Evolutionary conservation across 2,797 vertebrate genomes (phyloP), one percentile per base, ranked within the genome.

Genomic region (Simalia tracyae): DNA sequence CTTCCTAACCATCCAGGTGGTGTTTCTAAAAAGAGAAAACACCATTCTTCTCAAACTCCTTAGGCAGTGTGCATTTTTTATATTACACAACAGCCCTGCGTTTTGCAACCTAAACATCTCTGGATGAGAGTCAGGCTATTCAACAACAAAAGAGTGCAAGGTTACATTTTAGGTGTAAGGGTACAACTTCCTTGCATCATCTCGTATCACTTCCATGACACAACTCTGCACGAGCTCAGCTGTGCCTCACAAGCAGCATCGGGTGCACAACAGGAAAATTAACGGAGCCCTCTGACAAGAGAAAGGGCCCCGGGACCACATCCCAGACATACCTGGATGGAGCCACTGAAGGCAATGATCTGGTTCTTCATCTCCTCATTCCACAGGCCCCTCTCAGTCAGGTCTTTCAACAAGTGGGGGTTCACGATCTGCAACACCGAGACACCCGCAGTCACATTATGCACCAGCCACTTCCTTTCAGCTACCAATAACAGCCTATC

Each of bases 321-420:
- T 54, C 68, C 24, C 91, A 59, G 31, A 0, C 89, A 0, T 95
- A 99, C 99, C 98, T 99, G 99, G 93, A 99, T 98, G 64, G 99
- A 99, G 54, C 99, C 99, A 0, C 98, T 99, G 94, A 98, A 98
- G 88, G 98, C 97, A 0, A 99, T 99, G 95, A 99, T 98, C 95
- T 99, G 98, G 96, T 99, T 99, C 96, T 99, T 99, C 99, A 99
- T 99, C 91, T 99, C 98, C 96, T 99, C 99, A 0, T 96, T 98
- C 99, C 99, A 99, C 92, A 99, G 97, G 0, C 98, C 98, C 63
- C 96, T 96, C 96, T 99, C 99, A 0, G 99, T 99, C 93, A 99
- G 98, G 96, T 99, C 99, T 95, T 99, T 99, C 95, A 99, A 91
- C 96, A 99, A 96, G 93, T 99, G 99, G 0, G 99, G 99, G 88